These are phyloP conservation scores for Hirtodrosophila confusa DNA, from an alignment of 2,888 invertebrate genomes.

Conservation along the genomic window DNA sequence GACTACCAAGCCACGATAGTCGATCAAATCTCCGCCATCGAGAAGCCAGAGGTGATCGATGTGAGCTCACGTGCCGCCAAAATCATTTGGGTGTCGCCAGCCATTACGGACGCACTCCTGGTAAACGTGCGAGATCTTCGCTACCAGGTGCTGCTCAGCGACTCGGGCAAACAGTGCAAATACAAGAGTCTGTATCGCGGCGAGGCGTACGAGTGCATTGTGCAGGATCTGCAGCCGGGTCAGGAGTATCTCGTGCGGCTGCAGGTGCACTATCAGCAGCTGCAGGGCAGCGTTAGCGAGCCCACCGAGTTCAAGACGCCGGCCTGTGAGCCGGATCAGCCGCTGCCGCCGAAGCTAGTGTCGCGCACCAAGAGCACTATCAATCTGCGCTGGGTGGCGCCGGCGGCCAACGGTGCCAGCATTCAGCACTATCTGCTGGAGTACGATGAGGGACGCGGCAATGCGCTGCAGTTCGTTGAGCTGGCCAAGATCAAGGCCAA, in stretches of 20 bases:
- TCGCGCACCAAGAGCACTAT: conserved; percentile 89
- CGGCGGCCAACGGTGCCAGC: conserved; percentile 92
- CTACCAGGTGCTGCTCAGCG: conserved; percentile 92
- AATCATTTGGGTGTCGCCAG: conserved; percentile 92
- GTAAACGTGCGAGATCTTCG: conserved; percentile 85
- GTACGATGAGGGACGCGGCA: conserved; percentile 88
- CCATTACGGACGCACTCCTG: conserved; percentile 73
- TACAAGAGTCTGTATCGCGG: conserved; percentile 94
- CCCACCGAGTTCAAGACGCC: conserved; percentile 92
- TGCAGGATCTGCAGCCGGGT: conserved; percentile 94
- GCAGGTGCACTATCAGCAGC: conserved; percentile 89
- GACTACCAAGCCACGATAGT: conserved; percentile 88
- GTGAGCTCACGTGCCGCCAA: conserved; percentile 93
- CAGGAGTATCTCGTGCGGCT: conserved; percentile 93
- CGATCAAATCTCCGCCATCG: conserved; percentile 90
- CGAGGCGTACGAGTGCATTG: conserved; percentile 90
- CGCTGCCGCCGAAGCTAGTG: conserved; percentile 89
- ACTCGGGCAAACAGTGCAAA: conserved; percentile 91
- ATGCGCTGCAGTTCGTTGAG: conserved; percentile 88
- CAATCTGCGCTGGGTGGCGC: conserved; percentile 89
- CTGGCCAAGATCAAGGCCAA: conserved; percentile 89
- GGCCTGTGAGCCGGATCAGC: conserved; percentile 92
- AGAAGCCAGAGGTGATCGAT: conserved; percentile 92
- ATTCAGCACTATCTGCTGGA: conserved; percentile 91
- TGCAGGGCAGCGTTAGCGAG: conserved; percentile 90